Evolutionary conservation across 1,140 invertebrate species (phyloP).

Genomic region (Trachelipus rathkii): DNA sequence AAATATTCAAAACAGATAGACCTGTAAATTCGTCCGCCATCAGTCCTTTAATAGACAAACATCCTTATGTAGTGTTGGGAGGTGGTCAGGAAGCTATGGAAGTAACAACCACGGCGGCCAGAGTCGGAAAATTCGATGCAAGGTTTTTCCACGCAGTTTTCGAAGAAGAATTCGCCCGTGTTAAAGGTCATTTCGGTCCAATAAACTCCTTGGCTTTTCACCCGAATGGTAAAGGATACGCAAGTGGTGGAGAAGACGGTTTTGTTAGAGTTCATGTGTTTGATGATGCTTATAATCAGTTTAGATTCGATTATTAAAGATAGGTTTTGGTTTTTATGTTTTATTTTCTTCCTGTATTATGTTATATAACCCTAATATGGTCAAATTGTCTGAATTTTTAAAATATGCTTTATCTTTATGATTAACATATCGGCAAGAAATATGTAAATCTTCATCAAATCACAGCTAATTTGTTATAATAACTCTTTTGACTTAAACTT

Average conservation of each 20-base stretch:
- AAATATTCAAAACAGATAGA: constrained; percentile 92
- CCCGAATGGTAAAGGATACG: constrained; percentile 94
- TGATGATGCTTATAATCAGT: constrained; percentile 94
- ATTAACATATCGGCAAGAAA: too few relatives aligned
- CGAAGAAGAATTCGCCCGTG: constrained; percentile 96
- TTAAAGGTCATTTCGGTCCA: constrained; percentile 99
- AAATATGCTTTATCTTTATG: too few relatives aligned
- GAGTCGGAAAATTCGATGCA: constrained; percentile 96
- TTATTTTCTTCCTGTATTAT: not conserved
- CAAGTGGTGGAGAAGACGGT: constrained; percentile 97
- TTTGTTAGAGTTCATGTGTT: constrained; percentile 94
- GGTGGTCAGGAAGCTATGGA: constrained; percentile 99
- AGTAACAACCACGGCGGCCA: constrained; percentile 93
- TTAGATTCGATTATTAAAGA: constrained; percentile 81
- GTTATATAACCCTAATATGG: too few relatives aligned
- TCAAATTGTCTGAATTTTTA: too few relatives aligned
- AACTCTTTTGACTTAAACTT: too few relatives aligned
- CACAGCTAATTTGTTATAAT: too few relatives aligned
- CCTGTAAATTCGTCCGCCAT: constrained; percentile 95
- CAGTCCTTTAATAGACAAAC: constrained; percentile 86
- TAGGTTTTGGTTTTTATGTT: not conserved
- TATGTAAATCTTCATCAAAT: too few relatives aligned
- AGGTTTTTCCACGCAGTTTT: constrained; percentile 98
- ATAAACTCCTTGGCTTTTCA: constrained; percentile 98
- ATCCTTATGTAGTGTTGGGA: constrained; percentile 73